Evolutionary conservation across 2,797 vertebrate species (phyloP).

Genomic region (Triplophysa bombifrons): DNA sequence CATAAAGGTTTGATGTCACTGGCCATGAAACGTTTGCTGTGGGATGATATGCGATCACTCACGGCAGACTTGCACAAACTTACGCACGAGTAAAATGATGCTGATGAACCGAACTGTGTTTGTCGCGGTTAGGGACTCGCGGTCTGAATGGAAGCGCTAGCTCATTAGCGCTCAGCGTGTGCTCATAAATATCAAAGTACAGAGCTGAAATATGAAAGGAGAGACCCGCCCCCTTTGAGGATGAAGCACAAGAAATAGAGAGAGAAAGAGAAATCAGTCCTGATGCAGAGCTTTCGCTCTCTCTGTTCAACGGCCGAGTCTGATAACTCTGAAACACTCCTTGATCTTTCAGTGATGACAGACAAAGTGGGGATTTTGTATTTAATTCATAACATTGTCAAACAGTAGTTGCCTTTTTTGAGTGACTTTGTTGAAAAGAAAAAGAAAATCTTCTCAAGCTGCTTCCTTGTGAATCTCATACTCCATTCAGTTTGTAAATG

Average conservation of each 20-base stretch:
- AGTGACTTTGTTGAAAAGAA: neutral
- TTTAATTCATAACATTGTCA: slow-evolving; percentile 31
- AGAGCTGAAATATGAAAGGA: slow-evolving; percentile 36
- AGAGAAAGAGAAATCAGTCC: neutral
- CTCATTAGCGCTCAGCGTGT: slow-evolving; percentile 39
- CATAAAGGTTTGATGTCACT: slow-evolving; percentile 7
- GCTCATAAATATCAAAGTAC: slow-evolving; percentile 39
- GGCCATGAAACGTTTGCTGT: neutral
- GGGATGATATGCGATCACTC: neutral
- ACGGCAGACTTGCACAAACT: neutral
- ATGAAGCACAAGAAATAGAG: neutral
- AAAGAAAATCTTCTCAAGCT: neutral
- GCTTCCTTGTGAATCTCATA: neutral
- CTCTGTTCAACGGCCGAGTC: slow-evolving; percentile 11
- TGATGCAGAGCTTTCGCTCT: slow-evolving; percentile 9
- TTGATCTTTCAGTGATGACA: slow-evolving; percentile 27
- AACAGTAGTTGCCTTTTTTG: slow-evolving; percentile 28
- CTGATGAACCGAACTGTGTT: neutral
- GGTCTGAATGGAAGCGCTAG: slow-evolving; percentile 23
- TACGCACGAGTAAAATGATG: neutral
- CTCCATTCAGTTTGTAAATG: slow-evolving; percentile 10
- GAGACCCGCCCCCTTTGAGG: slow-evolving; percentile 14
- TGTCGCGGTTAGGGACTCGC: neutral
- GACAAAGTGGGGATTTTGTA: slow-evolving; percentile 4
- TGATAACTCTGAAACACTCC: slow-evolving; percentile 21